phyloP scores from a whole-genome alignment of 2,888 invertebrate species.

The Hypomecis atomaria region DNA sequence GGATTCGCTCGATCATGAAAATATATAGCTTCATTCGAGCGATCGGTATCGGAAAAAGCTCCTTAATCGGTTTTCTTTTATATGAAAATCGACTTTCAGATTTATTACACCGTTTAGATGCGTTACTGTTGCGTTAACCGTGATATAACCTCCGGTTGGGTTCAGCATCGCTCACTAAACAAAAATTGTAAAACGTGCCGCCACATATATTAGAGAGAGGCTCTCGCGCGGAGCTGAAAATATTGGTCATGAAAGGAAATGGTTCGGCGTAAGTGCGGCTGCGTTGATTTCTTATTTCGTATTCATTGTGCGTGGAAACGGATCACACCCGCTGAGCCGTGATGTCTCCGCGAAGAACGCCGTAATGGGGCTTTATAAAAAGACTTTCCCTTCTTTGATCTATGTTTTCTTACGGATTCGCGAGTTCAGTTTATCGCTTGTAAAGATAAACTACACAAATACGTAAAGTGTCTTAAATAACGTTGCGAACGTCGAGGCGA shows the following conservation, averaged over 20 bases:
- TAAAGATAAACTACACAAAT: conserved; percentile 43
- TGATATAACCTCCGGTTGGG: conserved; percentile 71
- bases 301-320: conserved; percentile 78
- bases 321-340: conserved; percentile 63
- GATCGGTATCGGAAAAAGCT: conserved; percentile 81
- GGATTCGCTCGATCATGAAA: conserved; percentile 82
- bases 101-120: conserved; percentile 80
- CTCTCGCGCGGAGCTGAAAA: conserved; percentile 64
- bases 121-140: conserved; percentile 71
- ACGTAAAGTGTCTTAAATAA: conserved; percentile 41
- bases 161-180: conserved; percentile 77
- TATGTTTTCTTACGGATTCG: conserved; percentile 38
- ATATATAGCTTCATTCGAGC: conserved; percentile 83
- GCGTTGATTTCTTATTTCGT: conserved; percentile 80
- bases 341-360: conserved; percentile 50
- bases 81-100: conserved; percentile 83
- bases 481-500: conserved; percentile 17
- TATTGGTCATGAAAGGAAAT: conserved; percentile 78
- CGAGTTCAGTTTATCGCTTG: conserved; percentile 40
- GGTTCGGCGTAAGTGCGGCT: conserved; percentile 74
- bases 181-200: conserved; percentile 73
- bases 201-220: conserved; percentile 71
- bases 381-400: conserved; percentile 43
- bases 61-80: conserved; percentile 84
- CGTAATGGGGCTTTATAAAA: conserved; percentile 45